Percentiles rank a stretch among this genome's conserved stretches.
Conservation (phyloP, 2,113 vertebrate genomes). For the Tylochromis polylepis region DNA sequence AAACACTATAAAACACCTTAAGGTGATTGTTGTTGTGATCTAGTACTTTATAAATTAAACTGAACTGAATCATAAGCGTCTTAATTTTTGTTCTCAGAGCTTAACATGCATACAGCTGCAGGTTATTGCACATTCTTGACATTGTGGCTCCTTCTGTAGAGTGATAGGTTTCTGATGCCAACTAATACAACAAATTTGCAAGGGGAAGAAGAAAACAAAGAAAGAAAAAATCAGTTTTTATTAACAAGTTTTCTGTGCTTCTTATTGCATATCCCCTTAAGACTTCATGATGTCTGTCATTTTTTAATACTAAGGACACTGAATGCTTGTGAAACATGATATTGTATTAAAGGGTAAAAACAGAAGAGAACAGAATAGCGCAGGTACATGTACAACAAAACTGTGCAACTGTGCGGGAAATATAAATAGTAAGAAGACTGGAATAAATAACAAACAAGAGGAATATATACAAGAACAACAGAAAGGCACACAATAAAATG, state of each 20-base stretch:
- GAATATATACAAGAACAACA: not conserved
- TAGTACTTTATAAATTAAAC: too few relatives aligned
- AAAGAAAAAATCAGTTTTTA: conserved; percentile 7
- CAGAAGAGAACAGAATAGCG: too few relatives aligned
- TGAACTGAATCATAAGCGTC: not conserved
- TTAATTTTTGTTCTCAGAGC: not conserved
- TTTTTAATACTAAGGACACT: not conserved
- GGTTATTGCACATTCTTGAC: conserved; percentile 14
- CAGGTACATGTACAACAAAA: too few relatives aligned
- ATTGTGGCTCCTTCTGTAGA: conserved; percentile 24
- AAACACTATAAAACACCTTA: too few relatives aligned
- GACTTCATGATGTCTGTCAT: not conserved
- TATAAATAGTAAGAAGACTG: not conserved
- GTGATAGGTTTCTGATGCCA: not conserved
- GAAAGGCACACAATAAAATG: not conserved
- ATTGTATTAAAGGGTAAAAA: too few relatives aligned
- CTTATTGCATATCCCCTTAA: not conserved
- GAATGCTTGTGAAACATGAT: not conserved
- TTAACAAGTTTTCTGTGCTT: not conserved
- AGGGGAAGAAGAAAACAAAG: not conserved
- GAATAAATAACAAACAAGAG: not conserved
- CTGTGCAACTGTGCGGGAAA: not conserved
- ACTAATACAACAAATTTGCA: conserved; percentile 8
- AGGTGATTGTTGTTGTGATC: too few relatives aligned
- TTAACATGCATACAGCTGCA: conserved; percentile 17